Evolutionary conservation across 2,888 invertebrate species (phyloP), one percentile per base, ranked within the genome.

Genomic region (Cryptus armator): DNA sequence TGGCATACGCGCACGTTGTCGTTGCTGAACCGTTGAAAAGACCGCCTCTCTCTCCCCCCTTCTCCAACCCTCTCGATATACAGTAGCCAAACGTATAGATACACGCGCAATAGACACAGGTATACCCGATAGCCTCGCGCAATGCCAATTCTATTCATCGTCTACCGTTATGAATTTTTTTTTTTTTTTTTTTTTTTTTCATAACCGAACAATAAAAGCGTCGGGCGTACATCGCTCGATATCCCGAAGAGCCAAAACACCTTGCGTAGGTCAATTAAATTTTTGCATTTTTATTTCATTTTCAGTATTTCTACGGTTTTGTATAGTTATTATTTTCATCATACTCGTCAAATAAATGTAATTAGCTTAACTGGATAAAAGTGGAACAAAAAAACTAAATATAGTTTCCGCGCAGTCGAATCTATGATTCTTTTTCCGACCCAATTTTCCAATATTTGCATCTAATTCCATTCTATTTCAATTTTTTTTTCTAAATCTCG

Each of bases 121-220:
- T 62, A 37, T 37, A 29, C 32, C 14, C 24, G 12, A 62, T 29
- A 32, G 32, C 5, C 32, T 12, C 59, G 32, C 59, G 14, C 29
- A 62, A 62, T 29, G 59, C n/a, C 59, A 3, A 14, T 43, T 48
- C 68, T 24, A 48, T 48, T 68, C 46, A 68, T 14, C 68, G 46
- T 32, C 51, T 48, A n/a, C 24, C 68, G 68, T 68, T 68, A 48
- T 51, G 29, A 46, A 51, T 48, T 19, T 68, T 68, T 68, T 29
- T 68, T 29, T 29, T 68, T 68, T 68, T 29, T 68, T 29, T 29
- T 29, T 68, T 24, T 46, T 46, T 48, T 48, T 68, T 51, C 29
- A 24, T n/a, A 14, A 19, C 24, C 44, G 24, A 67, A 67, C 46
- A 16, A 67, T 67, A 67, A 68, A 46, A 77, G 29, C 46, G 24